phyloP scores from a whole-genome alignment of 2,113 vertebrate genomes.

The Muntiacus muntjak region DNA sequence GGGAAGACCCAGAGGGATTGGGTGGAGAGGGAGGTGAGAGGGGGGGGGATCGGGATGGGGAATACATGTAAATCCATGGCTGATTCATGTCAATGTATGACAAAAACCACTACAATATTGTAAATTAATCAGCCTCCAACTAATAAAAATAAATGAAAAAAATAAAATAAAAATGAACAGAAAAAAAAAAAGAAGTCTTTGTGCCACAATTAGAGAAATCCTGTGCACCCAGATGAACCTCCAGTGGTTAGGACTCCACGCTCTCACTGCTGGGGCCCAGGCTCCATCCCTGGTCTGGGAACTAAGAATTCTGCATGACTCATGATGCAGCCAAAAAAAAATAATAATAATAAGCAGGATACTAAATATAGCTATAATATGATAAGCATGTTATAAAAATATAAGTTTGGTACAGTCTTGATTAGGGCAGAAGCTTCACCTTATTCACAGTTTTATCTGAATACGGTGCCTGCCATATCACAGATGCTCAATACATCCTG shows the following conservation, averaged over 20 bases:
- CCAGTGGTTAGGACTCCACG: background rate
- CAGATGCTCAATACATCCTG: background rate
- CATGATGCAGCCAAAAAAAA: background rate
- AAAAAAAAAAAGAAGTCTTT: background rate
- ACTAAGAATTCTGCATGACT: background rate
- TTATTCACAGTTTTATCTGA: background rate
- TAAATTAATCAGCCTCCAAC: too few relatives aligned
- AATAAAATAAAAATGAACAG: too few relatives aligned
- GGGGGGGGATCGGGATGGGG: too few relatives aligned
- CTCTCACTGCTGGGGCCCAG: background rate
- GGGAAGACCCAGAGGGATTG: too few relatives aligned
- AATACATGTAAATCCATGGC: too few relatives aligned
- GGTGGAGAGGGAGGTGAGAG: too few relatives aligned
- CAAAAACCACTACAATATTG: too few relatives aligned
- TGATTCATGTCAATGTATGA: too few relatives aligned
- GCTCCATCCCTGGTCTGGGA: background rate
- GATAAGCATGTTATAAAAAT: background rate
- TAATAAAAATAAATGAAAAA: too few relatives aligned
- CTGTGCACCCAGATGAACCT: background rate
- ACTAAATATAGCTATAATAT: background rate
- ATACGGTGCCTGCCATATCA: background rate
- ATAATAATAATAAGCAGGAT: background rate
- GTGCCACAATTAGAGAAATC: background rate
- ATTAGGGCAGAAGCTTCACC: background rate
- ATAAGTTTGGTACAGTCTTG: background rate